Conservation (phyloP, 2,888 invertebrate genomes). For the Hyles lineata region DNA sequence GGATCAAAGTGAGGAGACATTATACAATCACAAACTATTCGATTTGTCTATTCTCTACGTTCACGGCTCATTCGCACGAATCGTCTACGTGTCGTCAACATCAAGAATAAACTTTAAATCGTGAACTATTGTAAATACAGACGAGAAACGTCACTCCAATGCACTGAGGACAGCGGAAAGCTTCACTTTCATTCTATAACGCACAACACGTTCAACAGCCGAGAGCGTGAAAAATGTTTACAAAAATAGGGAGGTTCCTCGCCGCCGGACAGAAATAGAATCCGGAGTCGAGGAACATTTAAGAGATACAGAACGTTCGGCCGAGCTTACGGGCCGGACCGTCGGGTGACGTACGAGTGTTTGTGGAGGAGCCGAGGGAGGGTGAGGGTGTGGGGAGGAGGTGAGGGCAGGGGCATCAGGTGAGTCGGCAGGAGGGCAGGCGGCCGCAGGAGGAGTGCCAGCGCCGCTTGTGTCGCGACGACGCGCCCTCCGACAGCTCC, state of each 20-base stretch:
- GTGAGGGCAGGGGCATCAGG: slow-evolving; percentile 56
- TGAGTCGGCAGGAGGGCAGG: slow-evolving; percentile 75
- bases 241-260: slow-evolving; percentile 21
- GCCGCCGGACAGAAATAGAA: neutral
- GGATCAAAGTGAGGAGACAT: slow-evolving; percentile 5
- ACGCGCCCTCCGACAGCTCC: slow-evolving; percentile 75
- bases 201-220: slow-evolving; percentile 25
- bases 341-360: neutral
- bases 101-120: neutral
- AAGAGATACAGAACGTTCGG: neutral
- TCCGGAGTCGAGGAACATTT: neutral
- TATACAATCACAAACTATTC: slow-evolving; percentile 16
- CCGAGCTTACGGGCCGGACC: neutral
- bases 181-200: neutral
- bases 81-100: neutral
- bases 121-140: neutral
- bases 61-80: slow-evolving; percentile 4
- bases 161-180: neutral
- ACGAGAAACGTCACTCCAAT: neutral
- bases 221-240: slow-evolving; percentile 32
- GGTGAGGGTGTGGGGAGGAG: neutral
- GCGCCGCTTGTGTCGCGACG: slow-evolving; percentile 70
- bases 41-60: slow-evolving; percentile 1
- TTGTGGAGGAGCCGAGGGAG: too few species aligned
- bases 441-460: slow-evolving; percentile 81